Evolutionary conservation across 2,888 invertebrate species (phyloP).

Genomic region (Griposia aprilina): DNA sequence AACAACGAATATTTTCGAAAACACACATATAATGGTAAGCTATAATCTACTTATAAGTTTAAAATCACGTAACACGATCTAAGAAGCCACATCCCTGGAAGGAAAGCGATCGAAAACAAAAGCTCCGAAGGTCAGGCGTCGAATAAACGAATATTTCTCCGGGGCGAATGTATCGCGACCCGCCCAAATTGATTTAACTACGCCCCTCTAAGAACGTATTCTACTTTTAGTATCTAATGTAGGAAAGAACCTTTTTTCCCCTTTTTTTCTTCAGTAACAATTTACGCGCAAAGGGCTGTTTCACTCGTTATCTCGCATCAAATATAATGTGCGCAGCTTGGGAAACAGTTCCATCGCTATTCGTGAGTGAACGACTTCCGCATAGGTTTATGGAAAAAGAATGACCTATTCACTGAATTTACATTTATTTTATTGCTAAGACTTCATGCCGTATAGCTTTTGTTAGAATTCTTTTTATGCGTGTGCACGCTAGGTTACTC

Average conservation of each 20-base stretch:
- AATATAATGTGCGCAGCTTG: constrained; percentile 66
- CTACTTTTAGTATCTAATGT: constrained; percentile 68
- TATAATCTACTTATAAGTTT: constrained; percentile 20
- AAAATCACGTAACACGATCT: constrained; percentile 59
- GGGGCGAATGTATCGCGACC: constrained; percentile 76
- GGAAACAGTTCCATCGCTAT: constrained; percentile 44
- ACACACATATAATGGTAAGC: neutral
- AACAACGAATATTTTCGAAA: neutral
- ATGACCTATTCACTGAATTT: constrained; percentile 43
- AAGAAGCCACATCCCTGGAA: constrained; percentile 59
- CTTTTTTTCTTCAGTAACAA: constrained; percentile 63
- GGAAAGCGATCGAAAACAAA: constrained; percentile 71
- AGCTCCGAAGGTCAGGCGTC: constrained; percentile 63
- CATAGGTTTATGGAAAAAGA: constrained; percentile 41
- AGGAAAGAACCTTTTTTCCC: constrained; percentile 51
- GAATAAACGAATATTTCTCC: constrained; percentile 75
- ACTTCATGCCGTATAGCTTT: constrained; percentile 8
- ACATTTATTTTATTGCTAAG: constrained; percentile 46
- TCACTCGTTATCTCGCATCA: constrained; percentile 67
- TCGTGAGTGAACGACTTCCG: constrained; percentile 45
- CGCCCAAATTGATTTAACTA: constrained; percentile 81
- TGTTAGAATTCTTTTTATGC: constrained; percentile 6
- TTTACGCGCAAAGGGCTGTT: constrained; percentile 67
- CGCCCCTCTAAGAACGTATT: constrained; percentile 68
- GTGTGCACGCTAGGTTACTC: neutral